phyloP scores from a whole-genome alignment of 2,113 vertebrate species.

The Meleagris gallopavo region DNA sequence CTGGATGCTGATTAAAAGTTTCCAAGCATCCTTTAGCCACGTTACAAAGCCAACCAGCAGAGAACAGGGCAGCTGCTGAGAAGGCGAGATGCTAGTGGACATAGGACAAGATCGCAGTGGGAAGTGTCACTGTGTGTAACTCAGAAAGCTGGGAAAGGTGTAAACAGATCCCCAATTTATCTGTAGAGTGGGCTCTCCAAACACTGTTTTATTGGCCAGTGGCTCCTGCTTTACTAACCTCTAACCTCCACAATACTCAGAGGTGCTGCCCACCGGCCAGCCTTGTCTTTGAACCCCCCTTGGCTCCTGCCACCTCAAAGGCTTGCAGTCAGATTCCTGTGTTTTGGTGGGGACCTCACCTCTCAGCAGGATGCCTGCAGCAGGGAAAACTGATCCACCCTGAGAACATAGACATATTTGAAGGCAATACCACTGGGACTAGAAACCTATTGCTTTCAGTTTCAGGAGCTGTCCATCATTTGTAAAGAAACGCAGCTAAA shows the following conservation, averaged over 20 bases:
- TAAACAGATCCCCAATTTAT: slow-evolving; percentile 79
- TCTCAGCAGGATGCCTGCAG: slow-evolving; percentile 77
- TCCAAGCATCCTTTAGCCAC: slow-evolving; percentile 58
- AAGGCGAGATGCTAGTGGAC: slow-evolving; percentile 29
- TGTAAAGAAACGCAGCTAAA: slow-evolving; percentile 73
- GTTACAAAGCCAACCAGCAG: slow-evolving; percentile 43
- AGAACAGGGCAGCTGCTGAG: slow-evolving; percentile 40
- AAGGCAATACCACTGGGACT: slow-evolving; percentile 80
- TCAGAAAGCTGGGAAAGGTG: slow-evolving; percentile 74
- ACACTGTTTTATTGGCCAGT: slow-evolving; percentile 84
- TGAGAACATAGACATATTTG: slow-evolving; percentile 81
- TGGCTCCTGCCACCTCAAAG: slow-evolving; percentile 83
- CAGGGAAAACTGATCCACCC: slow-evolving; percentile 79
- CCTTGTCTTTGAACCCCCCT: slow-evolving; percentile 86
- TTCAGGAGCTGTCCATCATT: slow-evolving; percentile 84
- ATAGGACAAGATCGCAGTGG: slow-evolving; percentile 64
- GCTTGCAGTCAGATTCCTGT: slow-evolving; percentile 73
- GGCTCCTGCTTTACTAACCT: slow-evolving; percentile 90
- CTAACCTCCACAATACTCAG: slow-evolving; percentile 77
- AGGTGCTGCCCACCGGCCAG: slow-evolving; percentile 78
- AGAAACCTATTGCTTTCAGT: slow-evolving; percentile 82
- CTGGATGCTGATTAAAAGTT: slow-evolving; percentile 75
- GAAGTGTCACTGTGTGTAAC: slow-evolving; percentile 55
- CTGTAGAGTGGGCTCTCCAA: slow-evolving; percentile 76
- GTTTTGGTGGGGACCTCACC: slow-evolving; percentile 82